These are phyloP conservation scores for Chrysolina oricalcia DNA, from an alignment of 2,888 invertebrate species.

Conservation along the genomic window DNA sequence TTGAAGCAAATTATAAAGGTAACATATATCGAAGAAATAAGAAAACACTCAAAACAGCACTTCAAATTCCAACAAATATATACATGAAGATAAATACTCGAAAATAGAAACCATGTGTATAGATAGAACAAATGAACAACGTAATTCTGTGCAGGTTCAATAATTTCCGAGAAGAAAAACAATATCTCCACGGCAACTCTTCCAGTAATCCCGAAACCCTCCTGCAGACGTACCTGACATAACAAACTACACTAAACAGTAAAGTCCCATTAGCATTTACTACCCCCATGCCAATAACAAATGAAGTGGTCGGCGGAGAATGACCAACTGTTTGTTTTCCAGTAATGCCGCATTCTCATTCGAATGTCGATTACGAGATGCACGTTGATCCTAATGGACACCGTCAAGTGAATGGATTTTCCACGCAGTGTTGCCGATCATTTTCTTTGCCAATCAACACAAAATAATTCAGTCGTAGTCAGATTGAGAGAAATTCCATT, in stretches of 20 bases:
- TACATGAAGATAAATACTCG: too few species aligned
- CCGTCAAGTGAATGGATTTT: not conserved
- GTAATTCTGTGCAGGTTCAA: too few species aligned
- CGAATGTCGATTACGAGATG: conserved; percentile 1
- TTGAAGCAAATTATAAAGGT: too few species aligned
- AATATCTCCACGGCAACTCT: not conserved
- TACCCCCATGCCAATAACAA: conserved; percentile 56
- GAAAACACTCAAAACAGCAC: too few species aligned
- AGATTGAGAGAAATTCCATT: too few species aligned
- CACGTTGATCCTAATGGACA: not conserved
- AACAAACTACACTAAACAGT: not conserved
- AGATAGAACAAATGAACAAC: too few species aligned
- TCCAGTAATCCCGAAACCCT: not conserved
- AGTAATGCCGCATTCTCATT: not conserved
- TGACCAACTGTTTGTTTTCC: conserved; percentile 60
- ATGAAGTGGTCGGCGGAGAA: conserved; percentile 57
- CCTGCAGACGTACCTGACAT: not conserved
- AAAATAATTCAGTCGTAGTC: too few species aligned
- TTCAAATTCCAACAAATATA: too few species aligned
- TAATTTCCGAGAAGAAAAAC: not conserved
- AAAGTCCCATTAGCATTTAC: conserved; percentile 6
- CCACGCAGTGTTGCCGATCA: not conserved
- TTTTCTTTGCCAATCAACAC: too few species aligned
- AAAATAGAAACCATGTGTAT: too few species aligned
- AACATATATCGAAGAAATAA: too few species aligned